Percentiles rank a stretch among this genome's conserved stretches.
These are phyloP conservation scores for Cyprinodon tularosa DNA, from an alignment of 2,113 vertebrate species.

Conservation along the genomic window DNA sequence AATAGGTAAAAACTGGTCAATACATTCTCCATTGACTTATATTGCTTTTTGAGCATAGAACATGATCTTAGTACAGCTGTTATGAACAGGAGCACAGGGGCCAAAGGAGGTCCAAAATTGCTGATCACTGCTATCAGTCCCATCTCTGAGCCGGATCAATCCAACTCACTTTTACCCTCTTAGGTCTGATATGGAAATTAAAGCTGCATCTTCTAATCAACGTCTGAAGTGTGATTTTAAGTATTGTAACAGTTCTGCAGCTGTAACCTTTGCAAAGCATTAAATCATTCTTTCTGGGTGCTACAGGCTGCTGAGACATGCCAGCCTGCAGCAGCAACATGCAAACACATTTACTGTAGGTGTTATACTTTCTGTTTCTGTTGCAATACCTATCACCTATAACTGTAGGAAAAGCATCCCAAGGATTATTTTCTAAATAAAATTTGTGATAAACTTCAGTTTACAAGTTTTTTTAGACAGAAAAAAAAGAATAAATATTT, in stretches of 20 bases:
- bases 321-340: too few relatives aligned
- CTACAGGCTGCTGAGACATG: neutral
- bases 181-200: neutral
- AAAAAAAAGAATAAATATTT: neutral
- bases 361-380: too few relatives aligned
- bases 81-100: neutral
- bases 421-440: too few relatives aligned
- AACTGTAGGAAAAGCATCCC: too few relatives aligned
- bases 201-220: neutral
- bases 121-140: neutral
- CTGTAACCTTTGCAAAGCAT: neutral
- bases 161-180: neutral
- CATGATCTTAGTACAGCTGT: neutral
- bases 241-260: neutral
- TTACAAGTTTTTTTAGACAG: neutral
- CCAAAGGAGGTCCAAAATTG: too few relatives aligned
- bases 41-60: neutral
- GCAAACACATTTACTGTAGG: too few relatives aligned
- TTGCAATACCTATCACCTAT: too few relatives aligned
- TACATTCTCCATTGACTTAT: neutral
- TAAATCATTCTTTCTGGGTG: neutral
- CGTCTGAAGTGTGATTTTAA: neutral
- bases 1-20: neutral
- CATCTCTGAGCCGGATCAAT: neutral
- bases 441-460: too few relatives aligned